phyloP scores from a whole-genome alignment of 2,113 vertebrate species.

The Triplophysa tibetana region DNA sequence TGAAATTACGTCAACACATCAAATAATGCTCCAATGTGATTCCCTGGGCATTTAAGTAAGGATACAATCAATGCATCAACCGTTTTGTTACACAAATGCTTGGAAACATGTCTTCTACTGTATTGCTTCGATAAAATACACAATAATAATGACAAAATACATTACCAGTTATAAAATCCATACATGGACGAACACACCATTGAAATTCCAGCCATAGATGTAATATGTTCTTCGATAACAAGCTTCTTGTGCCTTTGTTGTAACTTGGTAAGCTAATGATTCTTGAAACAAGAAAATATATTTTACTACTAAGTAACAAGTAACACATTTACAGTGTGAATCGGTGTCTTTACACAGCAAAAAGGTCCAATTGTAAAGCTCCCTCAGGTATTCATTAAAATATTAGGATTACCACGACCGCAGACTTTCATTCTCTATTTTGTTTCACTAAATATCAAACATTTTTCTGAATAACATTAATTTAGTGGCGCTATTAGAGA shows the following conservation, averaged over 20 bases:
- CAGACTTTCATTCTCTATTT: constrained; percentile 3
- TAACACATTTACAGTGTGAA: background rate
- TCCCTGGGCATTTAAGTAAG: too few species aligned
- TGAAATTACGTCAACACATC: too few species aligned
- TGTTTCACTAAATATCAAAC: constrained; percentile 11
- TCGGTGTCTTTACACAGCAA: constrained; percentile 13
- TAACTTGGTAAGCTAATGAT: background rate
- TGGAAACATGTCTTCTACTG: too few species aligned
- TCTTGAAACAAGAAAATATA: background rate
- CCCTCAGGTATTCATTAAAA: constrained; percentile 37
- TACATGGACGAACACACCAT: background rate
- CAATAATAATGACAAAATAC: too few species aligned
- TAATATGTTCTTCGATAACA: background rate
- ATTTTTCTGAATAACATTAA: background rate
- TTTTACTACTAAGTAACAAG: background rate
- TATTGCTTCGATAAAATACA: too few species aligned
- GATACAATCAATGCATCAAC: too few species aligned
- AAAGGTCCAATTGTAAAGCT: constrained; percentile 18
- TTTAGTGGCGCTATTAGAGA: background rate
- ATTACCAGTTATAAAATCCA: background rate
- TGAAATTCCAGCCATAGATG: background rate
- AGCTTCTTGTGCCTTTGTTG: background rate
- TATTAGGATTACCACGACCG: constrained; percentile 16
- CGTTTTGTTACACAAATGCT: too few species aligned
- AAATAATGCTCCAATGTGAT: too few species aligned